A percentile compares a stretch with the other conserved stretches of the same genome.
phyloP scores from a whole-genome alignment of 1,140 invertebrate species.

The Lasioglossum baleicum region DNA sequence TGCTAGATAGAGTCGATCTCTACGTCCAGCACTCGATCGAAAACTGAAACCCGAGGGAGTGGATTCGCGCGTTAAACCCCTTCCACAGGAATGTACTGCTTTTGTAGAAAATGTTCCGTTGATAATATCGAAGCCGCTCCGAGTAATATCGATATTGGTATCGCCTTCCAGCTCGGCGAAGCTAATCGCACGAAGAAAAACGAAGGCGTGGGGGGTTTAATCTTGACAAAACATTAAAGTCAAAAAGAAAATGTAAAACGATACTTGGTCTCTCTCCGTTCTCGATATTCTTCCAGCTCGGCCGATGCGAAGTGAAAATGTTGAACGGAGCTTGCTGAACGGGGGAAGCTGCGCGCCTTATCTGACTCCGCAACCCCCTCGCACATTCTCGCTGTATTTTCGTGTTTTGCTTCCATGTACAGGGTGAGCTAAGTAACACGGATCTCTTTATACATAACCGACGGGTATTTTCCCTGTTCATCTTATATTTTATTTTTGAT shows the following conservation, averaged over 20 bases:
- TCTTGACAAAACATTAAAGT: neutral
- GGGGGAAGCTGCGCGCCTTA: neutral
- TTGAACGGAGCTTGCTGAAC: neutral
- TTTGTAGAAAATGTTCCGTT: constrained; percentile 44
- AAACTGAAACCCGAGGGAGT: constrained; percentile 52
- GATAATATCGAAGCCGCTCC: constrained; percentile 39
- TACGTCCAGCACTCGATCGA: constrained; percentile 45
- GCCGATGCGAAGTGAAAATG: neutral
- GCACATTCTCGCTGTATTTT: neutral
- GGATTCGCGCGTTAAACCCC: constrained; percentile 54
- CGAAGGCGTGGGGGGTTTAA: neutral
- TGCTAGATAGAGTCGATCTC: neutral
- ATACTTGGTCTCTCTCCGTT: too few species aligned
- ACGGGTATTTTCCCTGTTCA: too few species aligned
- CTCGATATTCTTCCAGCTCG: neutral
- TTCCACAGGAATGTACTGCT: constrained; percentile 35
- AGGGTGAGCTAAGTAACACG: too few species aligned
- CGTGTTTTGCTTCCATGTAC: neutral
- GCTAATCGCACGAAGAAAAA: neutral
- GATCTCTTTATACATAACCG: too few species aligned
- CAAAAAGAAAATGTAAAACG: neutral
- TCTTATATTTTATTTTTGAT: too few species aligned
- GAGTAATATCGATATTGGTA: constrained; percentile 47
- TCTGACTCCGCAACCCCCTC: neutral
- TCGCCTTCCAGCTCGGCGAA: neutral